phyloP scores from a whole-genome alignment of 2,113 vertebrate species.

The Colinus virginianus region DNA sequence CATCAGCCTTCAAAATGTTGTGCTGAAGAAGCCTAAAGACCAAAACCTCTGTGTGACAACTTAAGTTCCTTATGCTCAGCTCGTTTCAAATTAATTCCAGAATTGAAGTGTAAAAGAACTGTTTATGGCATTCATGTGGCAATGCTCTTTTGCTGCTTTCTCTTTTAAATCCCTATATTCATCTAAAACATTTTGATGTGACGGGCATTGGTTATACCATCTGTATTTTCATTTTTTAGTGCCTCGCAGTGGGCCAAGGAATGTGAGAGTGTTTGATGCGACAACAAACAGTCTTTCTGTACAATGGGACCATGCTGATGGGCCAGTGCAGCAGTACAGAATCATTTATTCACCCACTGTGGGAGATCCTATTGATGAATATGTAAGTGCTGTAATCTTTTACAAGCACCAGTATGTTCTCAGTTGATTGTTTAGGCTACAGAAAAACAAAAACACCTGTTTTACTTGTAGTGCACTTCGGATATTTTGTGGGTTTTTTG shows the following conservation, averaged over 20 bases:
- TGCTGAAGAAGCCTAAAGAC: background rate
- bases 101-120: background rate
- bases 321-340: slow-evolving; percentile 92
- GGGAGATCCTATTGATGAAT: slow-evolving; percentile 93
- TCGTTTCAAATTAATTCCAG: background rate
- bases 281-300: slow-evolving; percentile 93
- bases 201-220: background rate
- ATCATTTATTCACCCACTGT: slow-evolving; percentile 89
- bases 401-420: background rate
- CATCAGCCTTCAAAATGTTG: background rate
- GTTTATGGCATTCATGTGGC: background rate
- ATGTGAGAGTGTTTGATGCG: slow-evolving; percentile 90
- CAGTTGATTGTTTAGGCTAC: background rate
- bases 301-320: slow-evolving; percentile 95
- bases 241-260: slow-evolving; percentile 90
- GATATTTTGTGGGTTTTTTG: background rate
- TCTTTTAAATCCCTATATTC: background rate
- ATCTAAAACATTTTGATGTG: background rate
- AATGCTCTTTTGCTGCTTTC: background rate
- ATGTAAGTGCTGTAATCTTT: slow-evolving; percentile 81
- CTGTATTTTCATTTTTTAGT: slow-evolving; percentile 77
- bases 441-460: background rate
- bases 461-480: background rate
- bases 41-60: background rate
- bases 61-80: background rate